phyloP scores from a whole-genome alignment of 2,888 invertebrate species.

The Drosophila incognita region DNA sequence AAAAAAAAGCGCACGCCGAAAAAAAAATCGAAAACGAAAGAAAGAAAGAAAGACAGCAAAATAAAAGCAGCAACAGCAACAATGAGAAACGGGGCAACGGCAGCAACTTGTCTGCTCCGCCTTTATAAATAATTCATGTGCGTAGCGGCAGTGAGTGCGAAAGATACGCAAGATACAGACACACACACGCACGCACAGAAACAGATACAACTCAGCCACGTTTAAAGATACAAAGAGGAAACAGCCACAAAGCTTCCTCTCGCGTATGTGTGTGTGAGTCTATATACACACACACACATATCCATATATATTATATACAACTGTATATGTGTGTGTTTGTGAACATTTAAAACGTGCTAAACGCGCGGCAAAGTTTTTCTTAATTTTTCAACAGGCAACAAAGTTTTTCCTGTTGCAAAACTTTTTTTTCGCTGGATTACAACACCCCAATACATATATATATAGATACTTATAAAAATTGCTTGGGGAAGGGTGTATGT shows the following conservation, averaged over 20 bases:
- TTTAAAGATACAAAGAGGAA: conserved; percentile 72
- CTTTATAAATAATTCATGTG: conserved; percentile 85
- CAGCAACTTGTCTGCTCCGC: conserved; percentile 85
- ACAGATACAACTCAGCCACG: conserved; percentile 60
- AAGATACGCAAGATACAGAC: conserved; percentile 76
- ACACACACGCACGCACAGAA: conserved; percentile 41
- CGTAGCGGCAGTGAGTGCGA: conserved; percentile 69
- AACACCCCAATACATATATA: conserved; percentile 24
- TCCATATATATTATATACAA: not conserved
- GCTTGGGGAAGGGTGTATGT: not conserved
- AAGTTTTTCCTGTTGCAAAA: conserved; percentile 52
- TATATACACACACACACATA: not conserved
- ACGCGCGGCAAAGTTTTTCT: conserved; percentile 81
- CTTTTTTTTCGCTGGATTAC: conserved; percentile 57
- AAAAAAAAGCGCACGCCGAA: conserved; percentile 45
- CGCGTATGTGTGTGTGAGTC: conserved; percentile 1
- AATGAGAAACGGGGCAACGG: conserved; percentile 64
- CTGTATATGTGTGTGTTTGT: conserved; percentile 17
- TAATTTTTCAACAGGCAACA: conserved; percentile 75
- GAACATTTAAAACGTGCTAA: conserved; percentile 81
- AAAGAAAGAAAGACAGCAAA: conserved; percentile 55
- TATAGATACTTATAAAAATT: conserved; percentile 6
- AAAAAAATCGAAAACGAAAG: conserved; percentile 38
- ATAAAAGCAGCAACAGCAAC: conserved; percentile 50
- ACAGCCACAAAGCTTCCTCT: conserved; percentile 58